Conservation (phyloP, 2,888 invertebrate genomes). For the Caenorhabditis angaria region DNA sequence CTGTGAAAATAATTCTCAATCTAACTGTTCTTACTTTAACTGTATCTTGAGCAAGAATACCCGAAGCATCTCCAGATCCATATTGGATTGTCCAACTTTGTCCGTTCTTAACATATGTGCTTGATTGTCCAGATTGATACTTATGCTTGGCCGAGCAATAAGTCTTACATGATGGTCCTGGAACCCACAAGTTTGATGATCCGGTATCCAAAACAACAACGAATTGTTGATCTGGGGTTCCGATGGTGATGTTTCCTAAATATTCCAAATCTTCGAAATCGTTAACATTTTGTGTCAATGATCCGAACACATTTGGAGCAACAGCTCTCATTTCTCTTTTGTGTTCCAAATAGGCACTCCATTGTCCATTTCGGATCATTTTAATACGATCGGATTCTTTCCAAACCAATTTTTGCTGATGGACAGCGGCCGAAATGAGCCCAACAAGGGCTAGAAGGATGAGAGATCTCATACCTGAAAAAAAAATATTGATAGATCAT, state of each 20-base stretch:
- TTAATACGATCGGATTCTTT: conserved; percentile 40
- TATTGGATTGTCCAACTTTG: conserved; percentile 90
- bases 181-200: conserved; percentile 62
- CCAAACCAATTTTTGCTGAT: conserved; percentile 52
- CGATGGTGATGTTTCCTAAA: conserved; percentile 73
- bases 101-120: conserved; percentile 85
- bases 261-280: conserved; percentile 60
- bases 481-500: too few species aligned
- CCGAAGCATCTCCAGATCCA: conserved; percentile 88
- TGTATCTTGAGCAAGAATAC: conserved; percentile 89
- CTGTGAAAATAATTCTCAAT: background rate
- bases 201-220: conserved; percentile 63
- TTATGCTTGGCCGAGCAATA: conserved; percentile 79
- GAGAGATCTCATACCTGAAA: too few species aligned
- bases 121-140: conserved; percentile 87
- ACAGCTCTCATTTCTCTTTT: conserved; percentile 29
- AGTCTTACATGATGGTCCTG: conserved; percentile 45
- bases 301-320: conserved; percentile 31
- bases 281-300: conserved; percentile 43
- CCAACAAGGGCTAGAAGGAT: conserved; percentile 47
- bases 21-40: conserved; percentile 80
- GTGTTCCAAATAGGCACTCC: conserved; percentile 47
- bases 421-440: conserved; percentile 54
- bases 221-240: conserved; percentile 55
- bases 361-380: conserved; percentile 50